Evolutionary conservation across 1,140 invertebrate species (phyloP), one percentile per base, ranked within the genome.

Genomic region (Ooceraea biroi): DNA sequence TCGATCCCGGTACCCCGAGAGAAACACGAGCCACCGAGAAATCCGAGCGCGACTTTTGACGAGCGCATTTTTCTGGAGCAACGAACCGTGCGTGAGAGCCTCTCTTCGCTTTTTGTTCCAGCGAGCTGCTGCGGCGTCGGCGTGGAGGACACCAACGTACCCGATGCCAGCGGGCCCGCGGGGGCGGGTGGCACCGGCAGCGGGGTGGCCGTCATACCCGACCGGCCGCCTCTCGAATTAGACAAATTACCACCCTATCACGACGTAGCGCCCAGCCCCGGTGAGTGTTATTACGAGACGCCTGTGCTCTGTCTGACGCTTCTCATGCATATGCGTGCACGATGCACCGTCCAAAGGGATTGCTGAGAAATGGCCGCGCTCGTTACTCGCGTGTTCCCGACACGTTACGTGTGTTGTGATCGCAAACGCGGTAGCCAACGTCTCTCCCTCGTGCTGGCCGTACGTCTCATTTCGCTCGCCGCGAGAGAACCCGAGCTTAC

Each of bases 221-320:
- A 94, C 85, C 91, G 94, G 76, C 93, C 94, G 80, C 92, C 94
- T 73, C 90, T 94, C 50, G 94, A 94, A 90, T 90, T 94, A 76
- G 94, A 94, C 89, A 94, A 94, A 90, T 91, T 94, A 83, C 94
- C 94, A 41, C 94, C 94, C 87, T 94, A 94, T 92, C 94, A 94
- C 85, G 94, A 94, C 87, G 93, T 94, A 41, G 92, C 94, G 71
- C 93, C 94, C 66, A 94, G 91, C 82, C 93, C 93, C 57, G 94
- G 94, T 94, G 84, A 91, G 92, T 93, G 88, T 84, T 89, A 83
- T 82, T 74, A 22, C 27, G 19, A 52, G 36, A 72, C 25, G 41
- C 63, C 30, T 57, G 65, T 36, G 7, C 36, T 36, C 65, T 55
- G 63, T 80, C 52, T 36, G 76, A 57, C 63, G 36, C 27, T 80